phyloP scores from a whole-genome alignment of 2,888 invertebrate genomes.

The Chaetogeoica ovagalla region DNA sequence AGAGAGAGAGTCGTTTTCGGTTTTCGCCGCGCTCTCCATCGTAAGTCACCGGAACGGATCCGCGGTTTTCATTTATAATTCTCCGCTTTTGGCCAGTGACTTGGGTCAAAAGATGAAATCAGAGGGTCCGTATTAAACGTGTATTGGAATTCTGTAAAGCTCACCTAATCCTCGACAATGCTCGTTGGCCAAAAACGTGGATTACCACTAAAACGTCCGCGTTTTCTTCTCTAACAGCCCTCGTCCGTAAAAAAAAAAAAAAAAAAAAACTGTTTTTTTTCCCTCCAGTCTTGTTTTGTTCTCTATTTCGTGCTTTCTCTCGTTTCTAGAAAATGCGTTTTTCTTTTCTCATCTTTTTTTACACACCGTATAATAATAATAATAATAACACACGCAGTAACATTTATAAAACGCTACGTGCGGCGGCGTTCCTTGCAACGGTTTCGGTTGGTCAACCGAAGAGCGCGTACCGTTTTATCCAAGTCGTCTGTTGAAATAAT shows the following conservation, averaged over 20 bases:
- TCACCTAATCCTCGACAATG: constrained; percentile 36
- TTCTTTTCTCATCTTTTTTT: background rate
- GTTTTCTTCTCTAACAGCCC: background rate
- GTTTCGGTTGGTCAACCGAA: background rate
- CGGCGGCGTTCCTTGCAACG: background rate
- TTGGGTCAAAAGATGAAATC: constrained; percentile 39
- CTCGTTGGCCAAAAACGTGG: constrained; percentile 20
- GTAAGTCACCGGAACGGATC: constrained; percentile 4
- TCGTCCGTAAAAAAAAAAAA: too few species aligned
- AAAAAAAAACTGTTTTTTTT: background rate
- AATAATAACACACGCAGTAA: too few species aligned
- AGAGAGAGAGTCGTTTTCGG: constrained; percentile 18
- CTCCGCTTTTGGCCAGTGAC: constrained; percentile 15
- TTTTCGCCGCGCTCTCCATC: constrained; percentile 13
- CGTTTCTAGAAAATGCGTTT: constrained; percentile 21
- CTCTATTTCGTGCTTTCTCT: constrained; percentile 11
- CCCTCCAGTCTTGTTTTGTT: background rate
- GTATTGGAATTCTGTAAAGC: constrained; percentile 39
- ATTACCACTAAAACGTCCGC: constrained; percentile 29
- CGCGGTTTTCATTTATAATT: constrained; percentile 38
- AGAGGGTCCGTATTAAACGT: constrained; percentile 36
- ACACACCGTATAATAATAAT: background rate
- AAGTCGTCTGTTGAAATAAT: too few species aligned
- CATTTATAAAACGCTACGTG: too few species aligned
- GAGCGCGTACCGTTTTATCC: background rate